A percentile compares a stretch with the other conserved stretches of the same genome.
Evolutionary conservation across 2,113 vertebrate genomes (phyloP).

Genomic region (Dinomys branickii): DNA sequence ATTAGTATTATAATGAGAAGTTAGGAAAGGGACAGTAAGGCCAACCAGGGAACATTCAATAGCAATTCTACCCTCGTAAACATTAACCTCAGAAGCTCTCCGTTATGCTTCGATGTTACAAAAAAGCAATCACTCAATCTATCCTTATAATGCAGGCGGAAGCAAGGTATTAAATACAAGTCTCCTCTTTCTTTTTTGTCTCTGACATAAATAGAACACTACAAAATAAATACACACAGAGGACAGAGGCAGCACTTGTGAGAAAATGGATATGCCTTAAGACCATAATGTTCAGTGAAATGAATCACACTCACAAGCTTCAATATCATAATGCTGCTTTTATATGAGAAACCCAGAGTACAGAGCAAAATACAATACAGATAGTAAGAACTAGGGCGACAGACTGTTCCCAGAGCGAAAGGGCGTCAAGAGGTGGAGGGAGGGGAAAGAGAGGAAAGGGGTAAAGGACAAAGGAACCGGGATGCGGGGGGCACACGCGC

Average conservation of each 20-base stretch:
- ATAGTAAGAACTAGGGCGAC: background rate
- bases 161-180: background rate
- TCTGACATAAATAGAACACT: background rate
- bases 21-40: background rate
- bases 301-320: background rate
- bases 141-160: background rate
- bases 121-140: conserved; percentile 18
- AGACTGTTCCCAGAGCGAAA: background rate
- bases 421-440: background rate
- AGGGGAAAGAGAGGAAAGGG: background rate
- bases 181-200: background rate
- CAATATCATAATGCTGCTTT: background rate
- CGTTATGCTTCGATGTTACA: background rate
- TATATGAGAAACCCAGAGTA: background rate
- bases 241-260: background rate
- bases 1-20: background rate
- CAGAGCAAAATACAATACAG: background rate
- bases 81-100: background rate
- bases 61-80: background rate
- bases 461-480: background rate
- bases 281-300: background rate
- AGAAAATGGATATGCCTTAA: background rate
- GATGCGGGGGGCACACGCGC: background rate
- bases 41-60: background rate
- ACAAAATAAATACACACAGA: background rate